Evolutionary conservation across 2,888 invertebrate genomes (phyloP).

Genomic region (Eurytoma adleriae): DNA sequence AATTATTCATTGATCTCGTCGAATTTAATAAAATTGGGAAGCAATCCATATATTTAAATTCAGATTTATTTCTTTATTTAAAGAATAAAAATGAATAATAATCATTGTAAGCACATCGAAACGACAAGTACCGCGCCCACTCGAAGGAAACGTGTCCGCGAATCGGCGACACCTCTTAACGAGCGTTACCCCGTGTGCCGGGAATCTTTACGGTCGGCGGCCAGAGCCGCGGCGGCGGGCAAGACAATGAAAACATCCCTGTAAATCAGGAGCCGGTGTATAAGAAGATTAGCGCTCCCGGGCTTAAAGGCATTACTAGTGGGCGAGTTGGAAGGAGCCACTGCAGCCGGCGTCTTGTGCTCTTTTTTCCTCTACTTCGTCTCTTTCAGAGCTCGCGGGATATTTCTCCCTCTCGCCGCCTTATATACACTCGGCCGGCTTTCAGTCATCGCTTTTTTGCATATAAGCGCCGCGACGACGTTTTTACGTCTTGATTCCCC

Average conservation of each 20-base stretch:
- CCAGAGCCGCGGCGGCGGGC: constrained; percentile 56
- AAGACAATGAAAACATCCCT: constrained; percentile 73
- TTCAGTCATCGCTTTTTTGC: constrained; percentile 2
- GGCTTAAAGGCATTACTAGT: constrained; percentile 69
- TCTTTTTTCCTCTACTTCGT: constrained; percentile 23
- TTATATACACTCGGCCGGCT: not conserved
- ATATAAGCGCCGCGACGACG: not conserved
- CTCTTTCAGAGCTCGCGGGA: constrained; percentile 7
- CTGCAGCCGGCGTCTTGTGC: constrained; percentile 35
- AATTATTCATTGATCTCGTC: no score
- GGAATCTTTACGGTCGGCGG: constrained; percentile 61
- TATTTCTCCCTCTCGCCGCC: constrained; percentile 10
- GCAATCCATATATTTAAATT: no score
- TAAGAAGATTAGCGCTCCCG: constrained; percentile 70
- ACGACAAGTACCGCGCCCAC: not conserved
- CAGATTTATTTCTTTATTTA: no score
- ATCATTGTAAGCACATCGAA: no score
- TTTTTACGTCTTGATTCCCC: no score
- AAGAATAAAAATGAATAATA: no score
- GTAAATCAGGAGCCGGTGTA: constrained; percentile 69
- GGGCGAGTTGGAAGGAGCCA: constrained; percentile 61
- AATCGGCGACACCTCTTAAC: constrained; percentile 58
- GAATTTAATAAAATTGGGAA: no score
- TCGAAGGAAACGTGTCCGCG: constrained; percentile 46
- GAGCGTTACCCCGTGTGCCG: constrained; percentile 46